Evolutionary conservation across 2,888 invertebrate genomes (phyloP).

Genomic region (Dendrolimus houi): DNA sequence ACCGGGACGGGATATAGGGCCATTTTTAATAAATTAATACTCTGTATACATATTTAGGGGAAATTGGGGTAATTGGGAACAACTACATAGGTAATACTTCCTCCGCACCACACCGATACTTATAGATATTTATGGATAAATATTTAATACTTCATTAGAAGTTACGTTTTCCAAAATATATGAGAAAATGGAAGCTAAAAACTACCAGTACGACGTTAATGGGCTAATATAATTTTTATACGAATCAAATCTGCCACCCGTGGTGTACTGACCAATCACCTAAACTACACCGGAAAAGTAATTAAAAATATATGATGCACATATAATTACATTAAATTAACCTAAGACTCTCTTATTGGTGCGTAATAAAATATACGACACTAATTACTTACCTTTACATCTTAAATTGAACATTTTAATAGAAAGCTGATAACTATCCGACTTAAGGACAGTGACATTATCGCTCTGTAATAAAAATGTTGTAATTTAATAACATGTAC

Average conservation of each 20-base stretch:
- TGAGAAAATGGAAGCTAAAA: too few relatives aligned
- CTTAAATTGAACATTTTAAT: not conserved
- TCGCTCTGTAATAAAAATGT: not conserved
- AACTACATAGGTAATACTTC: too few relatives aligned
- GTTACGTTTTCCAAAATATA: too few relatives aligned
- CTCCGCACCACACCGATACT: too few relatives aligned
- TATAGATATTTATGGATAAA: too few relatives aligned
- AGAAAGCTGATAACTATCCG: not conserved
- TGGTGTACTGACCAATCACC: not conserved
- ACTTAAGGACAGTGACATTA: not conserved
- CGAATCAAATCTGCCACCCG: not conserved
- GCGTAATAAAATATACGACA: not conserved
- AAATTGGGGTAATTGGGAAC: too few relatives aligned
- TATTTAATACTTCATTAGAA: too few relatives aligned
- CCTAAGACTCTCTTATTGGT: not conserved
- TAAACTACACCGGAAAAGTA: not conserved
- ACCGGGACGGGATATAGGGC: too few relatives aligned
- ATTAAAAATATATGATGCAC: not conserved
- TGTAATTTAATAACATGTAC: not conserved
- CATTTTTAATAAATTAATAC: too few relatives aligned
- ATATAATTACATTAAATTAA: not conserved
- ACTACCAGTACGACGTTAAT: not conserved
- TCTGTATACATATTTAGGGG: too few relatives aligned
- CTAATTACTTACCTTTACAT: not conserved
- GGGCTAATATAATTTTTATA: not conserved